A percentile compares a stretch with the other conserved stretches of the same genome.
phyloP scores from a whole-genome alignment of 2,888 invertebrate species.

The Tethea ocularis region DNA sequence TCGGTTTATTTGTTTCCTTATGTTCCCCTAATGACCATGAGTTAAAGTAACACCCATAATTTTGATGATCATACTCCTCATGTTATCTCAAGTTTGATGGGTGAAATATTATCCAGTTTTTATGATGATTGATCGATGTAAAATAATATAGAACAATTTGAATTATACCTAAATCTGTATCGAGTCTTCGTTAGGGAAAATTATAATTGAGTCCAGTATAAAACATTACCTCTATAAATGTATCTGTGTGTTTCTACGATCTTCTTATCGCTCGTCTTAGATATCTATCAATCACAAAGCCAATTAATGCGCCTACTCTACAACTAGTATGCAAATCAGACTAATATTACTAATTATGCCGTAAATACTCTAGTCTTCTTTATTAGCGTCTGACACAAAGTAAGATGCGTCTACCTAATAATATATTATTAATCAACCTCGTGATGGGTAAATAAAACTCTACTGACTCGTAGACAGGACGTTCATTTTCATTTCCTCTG shows the following conservation, averaged over 20 bases:
- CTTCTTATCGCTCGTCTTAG: constrained; percentile 9
- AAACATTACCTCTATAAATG: constrained; percentile 20
- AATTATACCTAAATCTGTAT: background rate
- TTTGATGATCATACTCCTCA: background rate
- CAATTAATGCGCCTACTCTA: constrained; percentile 39
- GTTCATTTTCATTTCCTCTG: constrained; percentile 43
- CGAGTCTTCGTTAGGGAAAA: background rate
- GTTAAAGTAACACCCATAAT: constrained; percentile 13
- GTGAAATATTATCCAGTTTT: no score
- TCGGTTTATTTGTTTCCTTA: constrained; percentile 27
- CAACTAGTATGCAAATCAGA: constrained; percentile 48
- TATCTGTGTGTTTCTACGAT: constrained; percentile 25
- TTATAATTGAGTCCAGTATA: constrained; percentile 9
- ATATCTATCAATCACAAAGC: constrained; percentile 35
- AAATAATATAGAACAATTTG: background rate
- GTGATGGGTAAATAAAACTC: constrained; percentile 45
- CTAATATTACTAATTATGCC: constrained; percentile 17
- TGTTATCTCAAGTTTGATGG: background rate
- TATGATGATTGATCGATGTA: no score
- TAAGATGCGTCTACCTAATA: constrained; percentile 49
- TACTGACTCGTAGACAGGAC: constrained; percentile 35
- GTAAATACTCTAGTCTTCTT: constrained; percentile 29
- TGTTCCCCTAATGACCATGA: constrained; percentile 19
- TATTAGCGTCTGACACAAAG: constrained; percentile 20
- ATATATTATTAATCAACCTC: constrained; percentile 51